phyloP scores from a whole-genome alignment of 1,140 invertebrate species.

The Drosophila hydei region DNA sequence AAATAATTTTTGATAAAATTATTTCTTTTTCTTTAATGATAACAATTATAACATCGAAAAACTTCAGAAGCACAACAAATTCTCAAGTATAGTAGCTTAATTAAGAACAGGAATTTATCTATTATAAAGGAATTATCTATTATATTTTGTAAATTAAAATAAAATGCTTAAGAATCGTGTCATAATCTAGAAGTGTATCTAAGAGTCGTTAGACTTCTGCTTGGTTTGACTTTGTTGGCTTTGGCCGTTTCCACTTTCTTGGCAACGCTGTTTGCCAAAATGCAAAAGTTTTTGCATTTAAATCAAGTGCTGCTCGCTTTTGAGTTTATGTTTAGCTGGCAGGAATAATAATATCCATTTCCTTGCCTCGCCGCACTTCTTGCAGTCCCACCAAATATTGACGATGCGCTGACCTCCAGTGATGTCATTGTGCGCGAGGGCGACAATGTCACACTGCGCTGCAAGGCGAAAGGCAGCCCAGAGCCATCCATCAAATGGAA shows the following conservation, averaged over 20 bases:
- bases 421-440: slow-evolving; percentile 96
- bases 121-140: too few relatives aligned
- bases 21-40: too few relatives aligned
- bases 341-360: slow-evolving; percentile 44
- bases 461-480: slow-evolving; percentile 95
- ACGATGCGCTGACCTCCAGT: slow-evolving; percentile 94
- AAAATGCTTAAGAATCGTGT: background rate
- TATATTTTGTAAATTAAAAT: too few relatives aligned
- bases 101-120: too few relatives aligned
- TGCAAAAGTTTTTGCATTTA: slow-evolving; percentile 64
- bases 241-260: slow-evolving; percentile 37
- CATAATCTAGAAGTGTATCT: slow-evolving; percentile 20
- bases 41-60: too few relatives aligned
- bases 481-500: slow-evolving; percentile 95
- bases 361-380: slow-evolving; percentile 42
- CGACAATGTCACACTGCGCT: slow-evolving; percentile 93
- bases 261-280: slow-evolving; percentile 47
- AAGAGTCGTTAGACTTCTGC: background rate
- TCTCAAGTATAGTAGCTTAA: too few relatives aligned
- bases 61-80: too few relatives aligned
- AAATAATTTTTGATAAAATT: too few relatives aligned
- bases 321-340: slow-evolving; percentile 52
- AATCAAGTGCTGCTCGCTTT: slow-evolving; percentile 44
- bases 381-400: slow-evolving; percentile 95
- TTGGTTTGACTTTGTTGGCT: slow-evolving; percentile 2